phyloP scores from a whole-genome alignment of 1,140 invertebrate genomes.

The Drosophila pandora region DNA sequence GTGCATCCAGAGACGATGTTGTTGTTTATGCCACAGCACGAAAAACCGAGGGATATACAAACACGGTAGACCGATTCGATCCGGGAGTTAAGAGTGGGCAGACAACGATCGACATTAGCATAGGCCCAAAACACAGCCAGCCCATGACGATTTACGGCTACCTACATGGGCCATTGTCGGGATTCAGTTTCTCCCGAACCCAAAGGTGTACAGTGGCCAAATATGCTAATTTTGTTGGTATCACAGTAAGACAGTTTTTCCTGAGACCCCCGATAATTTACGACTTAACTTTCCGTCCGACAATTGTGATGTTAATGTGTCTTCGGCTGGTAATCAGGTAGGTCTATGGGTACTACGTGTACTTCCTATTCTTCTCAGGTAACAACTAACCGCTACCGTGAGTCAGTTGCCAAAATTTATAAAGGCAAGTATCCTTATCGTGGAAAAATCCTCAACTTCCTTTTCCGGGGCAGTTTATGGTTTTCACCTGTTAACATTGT shows the following conservation, averaged over 20 bases:
- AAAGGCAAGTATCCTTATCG: constrained; percentile 27
- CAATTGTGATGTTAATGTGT: constrained; percentile 70
- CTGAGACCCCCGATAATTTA: constrained; percentile 59
- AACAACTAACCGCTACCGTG: constrained; percentile 21
- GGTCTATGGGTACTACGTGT: constrained; percentile 8
- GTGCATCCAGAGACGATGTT: constrained; percentile 5
- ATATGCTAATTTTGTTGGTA: constrained; percentile 76
- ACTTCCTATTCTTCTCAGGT: constrained; percentile 41
- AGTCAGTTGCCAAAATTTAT: constrained; percentile 41
- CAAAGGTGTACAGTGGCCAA: constrained; percentile 55
- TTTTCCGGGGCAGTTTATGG: constrained; percentile 56
- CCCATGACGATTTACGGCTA: constrained; percentile 64
- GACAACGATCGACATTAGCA: constrained; percentile 46
- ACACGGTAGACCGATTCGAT: constrained; percentile 19
- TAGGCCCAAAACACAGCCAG: constrained; percentile 39
- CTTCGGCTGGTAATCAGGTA: constrained; percentile 41
- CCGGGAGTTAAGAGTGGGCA: constrained; percentile 47
- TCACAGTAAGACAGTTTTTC: constrained; percentile 29
- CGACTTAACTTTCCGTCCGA: constrained; percentile 39
- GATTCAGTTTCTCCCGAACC: constrained; percentile 20
- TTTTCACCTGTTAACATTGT: constrained; percentile 64
- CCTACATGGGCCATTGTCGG: constrained; percentile 51
- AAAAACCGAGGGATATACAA: constrained; percentile 45
- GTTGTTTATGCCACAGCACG: constrained; percentile 76
- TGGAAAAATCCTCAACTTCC: constrained; percentile 34